Evolutionary conservation across 2,888 invertebrate genomes (phyloP), one percentile per base, ranked within the genome.

Genomic region (Acleris sparsana): DNA sequence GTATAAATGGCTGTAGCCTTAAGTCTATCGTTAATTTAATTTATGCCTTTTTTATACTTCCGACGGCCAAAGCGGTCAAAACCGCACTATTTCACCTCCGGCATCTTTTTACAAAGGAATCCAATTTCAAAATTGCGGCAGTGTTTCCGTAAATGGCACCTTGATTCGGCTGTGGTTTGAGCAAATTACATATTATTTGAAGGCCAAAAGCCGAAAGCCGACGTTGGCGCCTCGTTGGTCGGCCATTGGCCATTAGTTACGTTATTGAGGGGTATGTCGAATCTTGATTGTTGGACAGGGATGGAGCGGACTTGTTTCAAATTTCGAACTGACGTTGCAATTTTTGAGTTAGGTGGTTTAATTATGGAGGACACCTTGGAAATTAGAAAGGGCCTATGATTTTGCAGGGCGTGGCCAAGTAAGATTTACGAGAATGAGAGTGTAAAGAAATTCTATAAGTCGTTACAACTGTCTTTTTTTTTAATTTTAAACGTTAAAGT

Each of bases 191-290:
- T 86, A 82, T 89, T 83, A 87, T 88, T 86, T 84, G 75, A 79
- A 79, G 81, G 80, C 80, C 83, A 79, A 85, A 84, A 84, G 84
- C 79, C 79, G 80, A 84, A 60, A 64, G 64, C 65, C 65, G 60
- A 76, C 79, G 84, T 89, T 87, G 92, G 92, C 92, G 92, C 92
- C 92, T 89, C 75, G 83, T 89, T 88, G 82, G 78, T 73, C 72
- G 80, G 73, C 75, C 51, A 61, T 61, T 77, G 80, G 72, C 74
- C 62, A 62, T 66, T 77, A 73, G 73, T 87, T 89, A 88, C 79
- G 73, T 81, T 85, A 86, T 86, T 85, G 86, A 80, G 77, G 84
- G 84, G 79, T 80, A 76, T 77, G 75, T 77, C 80, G 80, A 81
- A 78, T 81, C 78, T 79, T 82, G 80, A 75, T 71, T 73, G 69